Evolutionary conservation across 1,140 invertebrate species (phyloP), one percentile per base, ranked within the genome.

Genomic region (Tetramorium alpestre): DNA sequence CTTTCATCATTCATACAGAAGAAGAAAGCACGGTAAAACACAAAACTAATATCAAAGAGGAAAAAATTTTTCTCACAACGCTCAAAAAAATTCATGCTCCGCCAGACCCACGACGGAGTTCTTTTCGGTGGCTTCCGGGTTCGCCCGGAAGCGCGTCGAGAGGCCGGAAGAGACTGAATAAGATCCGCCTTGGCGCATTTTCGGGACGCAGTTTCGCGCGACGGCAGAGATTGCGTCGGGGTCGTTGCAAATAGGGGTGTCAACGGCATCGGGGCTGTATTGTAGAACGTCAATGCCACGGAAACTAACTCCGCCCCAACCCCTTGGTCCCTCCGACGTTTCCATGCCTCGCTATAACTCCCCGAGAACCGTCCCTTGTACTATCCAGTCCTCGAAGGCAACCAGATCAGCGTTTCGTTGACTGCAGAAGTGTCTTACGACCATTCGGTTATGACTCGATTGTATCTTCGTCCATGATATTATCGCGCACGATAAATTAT

Each of bases 211-310:
- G 69, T 84, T 84, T 84, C 81, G 85, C 77, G 85, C 86, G 87
- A 90, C 90, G 90, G 56, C 85, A 88, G 85, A 91, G 90, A 91
- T 91, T 91, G 90, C 90, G 87, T 54, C 65, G 51, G 70, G 90
- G 89, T 89, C 65, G 89, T 88, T 91, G 89, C 87, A 92, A 94
- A 94, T 93, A 92, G 92, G 92, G 91, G 93, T 94, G 93, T 93
- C 92, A 92, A 92, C 90, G 91, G 93, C 93, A 94, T 95, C 93
- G 92, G 87, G 85, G 87, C 89, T 93, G 91, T 93, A 93, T 93
- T 93, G 93, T 93, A 86, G 87, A 89, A 87, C 90, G 92, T 93
- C 92, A 93, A 93, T 93, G 91, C 92, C 86, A 90, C 93, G 93
- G 93, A 93, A 93, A 93, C 93, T 93, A 93, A 92, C 92, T 94